Base-by-base conservation (phyloP, 1,140 invertebrate species). In the Nephotettix cincticeps region DNA sequence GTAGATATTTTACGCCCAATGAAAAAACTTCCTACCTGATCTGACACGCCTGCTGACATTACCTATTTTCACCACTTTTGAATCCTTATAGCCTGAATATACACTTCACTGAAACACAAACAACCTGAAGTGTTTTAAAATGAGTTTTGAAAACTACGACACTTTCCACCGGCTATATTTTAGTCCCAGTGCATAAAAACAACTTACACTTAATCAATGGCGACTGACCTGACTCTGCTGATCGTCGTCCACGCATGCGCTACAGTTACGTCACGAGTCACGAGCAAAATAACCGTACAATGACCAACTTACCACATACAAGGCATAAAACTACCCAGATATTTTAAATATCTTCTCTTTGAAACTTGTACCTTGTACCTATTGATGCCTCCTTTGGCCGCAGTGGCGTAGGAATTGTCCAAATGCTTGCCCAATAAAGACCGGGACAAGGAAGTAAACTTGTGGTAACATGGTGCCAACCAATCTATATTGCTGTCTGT, bases 41-140 rank as follows among this genome's bases (percentile, higher is more conserved):
- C 80, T 77, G 81, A 79, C 78, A 82, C 79, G 79, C 81, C 78
- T 79, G 81, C 77, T 80, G 81, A 81, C 80, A 81, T 82, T 75
- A 80, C 76, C 76, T 78, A 73, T 69, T 75, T 73, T 45, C 72
- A 69, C 23, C 65, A 72, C 56, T 68, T 19, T n/a, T 63, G 3
- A 19, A 61, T 9, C 3, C 27, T 40, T 54, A 32, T 45, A 19
- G 23, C 36, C 25, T 19, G 21, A 36, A 19, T 65, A 25, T 23
- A 27, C 56, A 61, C 56, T 51, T 51, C 14, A 27, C 13, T 28
- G 51, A 69, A 54, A 21, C 30, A 69, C 45, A 54, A 69, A 69
- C 58, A 69, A 32, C 43, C 43, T 23, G 27, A 1, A 27, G 6
- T 28, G 23, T 54, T 25, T 27, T 19, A 69, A 68, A 17, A 17